phyloP scores from a whole-genome alignment of 2,113 vertebrate genomes.

The Notiomystis cincta region DNA sequence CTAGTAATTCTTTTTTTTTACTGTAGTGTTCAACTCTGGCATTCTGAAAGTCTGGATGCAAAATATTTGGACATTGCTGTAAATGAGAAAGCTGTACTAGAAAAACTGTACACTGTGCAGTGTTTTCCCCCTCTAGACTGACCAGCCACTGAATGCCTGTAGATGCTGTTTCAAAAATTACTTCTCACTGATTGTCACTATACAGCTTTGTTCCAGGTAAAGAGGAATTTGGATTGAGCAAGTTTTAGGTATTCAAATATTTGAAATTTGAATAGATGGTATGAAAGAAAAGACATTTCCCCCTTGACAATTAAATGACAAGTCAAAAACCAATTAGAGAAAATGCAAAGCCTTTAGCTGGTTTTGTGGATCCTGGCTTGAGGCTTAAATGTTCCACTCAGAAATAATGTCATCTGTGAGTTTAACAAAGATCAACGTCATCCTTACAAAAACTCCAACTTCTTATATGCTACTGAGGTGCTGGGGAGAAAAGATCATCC shows the following conservation, averaged over 20 bases:
- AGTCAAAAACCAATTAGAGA: not conserved
- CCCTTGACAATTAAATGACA: not conserved
- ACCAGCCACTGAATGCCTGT: not conserved
- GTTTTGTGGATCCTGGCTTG: not conserved
- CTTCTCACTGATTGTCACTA: not conserved
- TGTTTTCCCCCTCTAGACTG: not conserved
- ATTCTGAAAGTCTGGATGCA: not conserved
- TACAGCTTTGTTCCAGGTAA: not conserved
- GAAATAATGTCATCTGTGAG: not conserved
- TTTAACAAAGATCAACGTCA: not conserved
- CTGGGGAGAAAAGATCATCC: not conserved
- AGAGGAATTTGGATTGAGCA: not conserved
- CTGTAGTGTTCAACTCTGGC: not conserved
- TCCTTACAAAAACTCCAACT: not conserved
- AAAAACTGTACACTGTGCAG: not conserved
- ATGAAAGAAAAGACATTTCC: not conserved
- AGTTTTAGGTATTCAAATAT: not conserved
- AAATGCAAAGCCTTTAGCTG: not conserved
- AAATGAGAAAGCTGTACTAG: not conserved
- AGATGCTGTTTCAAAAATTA: not conserved
- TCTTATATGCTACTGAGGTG: rapidly evolving
- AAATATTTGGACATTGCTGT: not conserved
- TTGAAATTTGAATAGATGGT: not conserved
- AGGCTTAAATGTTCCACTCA: not conserved
- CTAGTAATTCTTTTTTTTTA: not conserved